Conservation (phyloP, 2,888 invertebrate genomes). For the Clepsis dumicolana region DNA sequence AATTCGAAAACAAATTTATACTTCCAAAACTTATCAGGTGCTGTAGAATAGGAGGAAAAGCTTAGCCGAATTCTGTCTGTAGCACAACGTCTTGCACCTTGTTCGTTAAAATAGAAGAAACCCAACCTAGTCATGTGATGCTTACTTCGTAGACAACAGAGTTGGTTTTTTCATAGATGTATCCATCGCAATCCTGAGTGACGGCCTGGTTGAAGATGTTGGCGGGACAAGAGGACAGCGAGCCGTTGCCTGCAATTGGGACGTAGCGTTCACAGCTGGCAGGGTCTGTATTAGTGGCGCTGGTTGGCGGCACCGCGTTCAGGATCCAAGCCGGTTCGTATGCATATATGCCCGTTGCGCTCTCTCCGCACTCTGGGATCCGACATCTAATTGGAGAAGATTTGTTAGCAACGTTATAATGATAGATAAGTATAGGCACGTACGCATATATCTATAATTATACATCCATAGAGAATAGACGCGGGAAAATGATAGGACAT, state of each 20-base stretch:
- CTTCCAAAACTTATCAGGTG: too few species aligned
- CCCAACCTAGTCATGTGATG: neutral
- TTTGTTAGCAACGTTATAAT: neutral
- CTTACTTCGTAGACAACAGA: conserved; percentile 76
- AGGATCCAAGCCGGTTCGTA: conserved; percentile 76
- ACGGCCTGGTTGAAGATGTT: conserved; percentile 55
- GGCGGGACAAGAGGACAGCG: conserved; percentile 62
- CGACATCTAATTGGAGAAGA: conserved; percentile 69
- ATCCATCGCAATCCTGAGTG: conserved; percentile 59
- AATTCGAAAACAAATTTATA: too few species aligned
- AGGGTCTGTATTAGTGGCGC: conserved; percentile 53
- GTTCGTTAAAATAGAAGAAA: too few species aligned
- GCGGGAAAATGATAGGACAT: too few species aligned
- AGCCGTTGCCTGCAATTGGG: conserved; percentile 56
- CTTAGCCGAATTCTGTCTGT: too few species aligned
- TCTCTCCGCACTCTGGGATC: conserved; percentile 81
- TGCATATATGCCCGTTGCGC: conserved; percentile 56
- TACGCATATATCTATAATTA: too few species aligned
- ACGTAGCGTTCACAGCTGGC: conserved; percentile 78
- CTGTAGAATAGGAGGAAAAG: too few species aligned
- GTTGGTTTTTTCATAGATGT: conserved; percentile 68
- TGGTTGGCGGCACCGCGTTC: conserved; percentile 70
- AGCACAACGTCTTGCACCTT: too few species aligned
- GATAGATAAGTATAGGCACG: too few species aligned
- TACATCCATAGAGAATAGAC: too few species aligned